Percentiles rank a stretch among this genome's conserved stretches.
Conservation (phyloP, 2,797 vertebrate genomes). For the Hippopotamyrus pictus region DNA sequence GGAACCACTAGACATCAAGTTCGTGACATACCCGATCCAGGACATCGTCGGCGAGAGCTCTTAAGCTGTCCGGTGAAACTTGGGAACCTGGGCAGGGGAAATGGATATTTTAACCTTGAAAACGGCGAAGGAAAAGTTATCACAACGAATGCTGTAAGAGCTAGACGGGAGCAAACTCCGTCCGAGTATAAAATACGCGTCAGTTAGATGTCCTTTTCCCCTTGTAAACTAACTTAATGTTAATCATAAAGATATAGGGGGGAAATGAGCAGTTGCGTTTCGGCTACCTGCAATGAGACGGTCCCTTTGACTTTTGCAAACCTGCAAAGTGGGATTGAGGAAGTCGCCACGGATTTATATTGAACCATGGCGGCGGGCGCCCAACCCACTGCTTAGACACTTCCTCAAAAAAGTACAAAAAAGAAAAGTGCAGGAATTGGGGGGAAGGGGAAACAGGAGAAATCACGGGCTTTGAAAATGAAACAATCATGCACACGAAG, state of each 20-base stretch:
- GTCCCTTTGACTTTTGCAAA: conserved; percentile 22
- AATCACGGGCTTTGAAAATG: not conserved
- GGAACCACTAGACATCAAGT: not conserved
- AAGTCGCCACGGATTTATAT: conserved; percentile 34
- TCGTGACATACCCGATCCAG: conserved; percentile 32
- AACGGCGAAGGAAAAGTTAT: not conserved
- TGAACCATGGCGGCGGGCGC: not conserved
- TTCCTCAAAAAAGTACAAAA: conserved; percentile 25
- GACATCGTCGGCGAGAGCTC: conserved; percentile 23
- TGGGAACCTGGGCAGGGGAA: not conserved
- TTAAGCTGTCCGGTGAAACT: not conserved
- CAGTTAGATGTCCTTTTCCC: not conserved
- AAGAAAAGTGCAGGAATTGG: not conserved
- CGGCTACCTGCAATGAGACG: conserved; percentile 15
- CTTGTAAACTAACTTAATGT: not conserved
- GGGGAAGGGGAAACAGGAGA: not conserved
- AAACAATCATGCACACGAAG: not conserved
- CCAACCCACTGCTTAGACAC: conserved; percentile 26
- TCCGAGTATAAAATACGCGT: not conserved
- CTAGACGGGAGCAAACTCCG: not conserved
- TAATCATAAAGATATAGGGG: not conserved
- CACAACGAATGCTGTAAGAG: no score
- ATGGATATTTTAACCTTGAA: not conserved
- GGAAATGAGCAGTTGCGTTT: not conserved
- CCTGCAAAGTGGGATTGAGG: conserved; percentile 25